phyloP scores from a whole-genome alignment of 2,113 vertebrate species.

The Eretmochelys imbricata region DNA sequence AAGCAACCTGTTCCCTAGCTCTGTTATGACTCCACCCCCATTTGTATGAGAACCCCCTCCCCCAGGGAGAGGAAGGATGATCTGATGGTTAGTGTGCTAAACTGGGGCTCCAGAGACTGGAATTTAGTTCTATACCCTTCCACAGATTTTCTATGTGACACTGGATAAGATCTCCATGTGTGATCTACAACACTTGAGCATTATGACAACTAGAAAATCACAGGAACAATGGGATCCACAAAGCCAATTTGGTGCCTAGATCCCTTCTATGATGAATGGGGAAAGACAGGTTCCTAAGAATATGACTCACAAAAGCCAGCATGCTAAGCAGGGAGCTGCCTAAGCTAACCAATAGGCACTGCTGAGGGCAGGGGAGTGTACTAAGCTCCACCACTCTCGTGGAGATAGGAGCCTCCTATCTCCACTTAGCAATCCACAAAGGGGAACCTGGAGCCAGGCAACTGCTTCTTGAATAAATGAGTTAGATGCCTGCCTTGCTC shows the following conservation, averaged over 20 bases:
- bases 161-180: not conserved
- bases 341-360: not conserved
- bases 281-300: not conserved
- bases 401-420: not conserved
- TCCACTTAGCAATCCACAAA: too few relatives aligned
- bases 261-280: not conserved
- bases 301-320: not conserved
- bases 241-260: not conserved
- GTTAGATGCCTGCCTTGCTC: not conserved
- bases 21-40: not conserved
- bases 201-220: not conserved
- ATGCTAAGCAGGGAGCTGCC: not conserved
- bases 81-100: not conserved
- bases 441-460: too few relatives aligned
- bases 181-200: not conserved
- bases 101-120: not conserved
- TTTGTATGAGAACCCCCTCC: not conserved
- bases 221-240: not conserved
- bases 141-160: fast-evolving
- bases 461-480: not conserved
- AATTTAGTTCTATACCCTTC: not conserved
- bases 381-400: not conserved
- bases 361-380: not conserved
- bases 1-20: not conserved
- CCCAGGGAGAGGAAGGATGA: not conserved